phyloP scores from a whole-genome alignment of 2,797 vertebrate species.

The Aeoliscus strigatus region DNA sequence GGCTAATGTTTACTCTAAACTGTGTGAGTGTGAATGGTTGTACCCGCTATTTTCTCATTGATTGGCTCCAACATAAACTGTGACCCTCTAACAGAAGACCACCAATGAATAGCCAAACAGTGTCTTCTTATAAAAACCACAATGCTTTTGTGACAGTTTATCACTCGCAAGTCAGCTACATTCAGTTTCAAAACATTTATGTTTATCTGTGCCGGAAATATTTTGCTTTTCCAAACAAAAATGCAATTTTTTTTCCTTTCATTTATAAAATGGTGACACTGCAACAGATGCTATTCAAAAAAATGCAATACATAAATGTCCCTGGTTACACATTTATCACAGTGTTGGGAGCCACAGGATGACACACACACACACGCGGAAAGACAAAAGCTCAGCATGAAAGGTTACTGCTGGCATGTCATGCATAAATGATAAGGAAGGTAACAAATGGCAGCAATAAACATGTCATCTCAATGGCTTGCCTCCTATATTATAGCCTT shows the following conservation, averaged over 20 bases:
- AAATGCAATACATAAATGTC: constrained; percentile 18
- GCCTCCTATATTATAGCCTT: constrained; percentile 71
- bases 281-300: not conserved
- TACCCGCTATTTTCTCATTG: no score
- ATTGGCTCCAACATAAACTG: no score
- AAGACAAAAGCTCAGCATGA: constrained; percentile 45
- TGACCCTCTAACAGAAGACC: no score
- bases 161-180: constrained; percentile 34
- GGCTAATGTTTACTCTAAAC: no score
- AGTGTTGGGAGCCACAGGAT: constrained; percentile 64
- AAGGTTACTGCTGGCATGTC: constrained; percentile 62
- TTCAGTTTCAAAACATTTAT: constrained; percentile 43
- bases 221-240: no score
- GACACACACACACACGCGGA: constrained; percentile 38
- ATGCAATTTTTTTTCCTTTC: not conserved
- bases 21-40: no score
- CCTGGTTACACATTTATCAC: constrained; percentile 64
- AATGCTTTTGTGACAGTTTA: no score
- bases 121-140: constrained; percentile 51
- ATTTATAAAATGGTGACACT: not conserved
- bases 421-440: constrained; percentile 65
- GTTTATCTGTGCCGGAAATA: no score
- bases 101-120: constrained; percentile 46
- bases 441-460: constrained; percentile 67
- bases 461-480: constrained; percentile 70